A percentile compares a stretch with the other conserved stretches of the same genome.
These are phyloP conservation scores for Antechinus flavipes DNA, from an alignment of 2,113 vertebrate genomes.

Conservation along the genomic window DNA sequence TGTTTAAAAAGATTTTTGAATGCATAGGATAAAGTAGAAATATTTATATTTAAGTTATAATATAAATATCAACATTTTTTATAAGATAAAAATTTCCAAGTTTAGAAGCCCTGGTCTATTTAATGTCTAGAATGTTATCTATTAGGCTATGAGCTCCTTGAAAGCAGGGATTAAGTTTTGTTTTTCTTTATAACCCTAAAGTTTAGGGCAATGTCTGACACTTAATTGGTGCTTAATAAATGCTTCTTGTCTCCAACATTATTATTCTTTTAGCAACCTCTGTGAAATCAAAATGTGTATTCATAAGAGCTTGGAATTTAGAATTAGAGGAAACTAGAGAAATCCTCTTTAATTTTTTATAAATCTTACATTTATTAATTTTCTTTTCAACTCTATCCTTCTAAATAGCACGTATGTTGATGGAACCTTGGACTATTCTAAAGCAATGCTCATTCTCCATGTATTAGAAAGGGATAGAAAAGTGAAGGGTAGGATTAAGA, in stretches of 20 bases:
- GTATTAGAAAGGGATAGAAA: not conserved
- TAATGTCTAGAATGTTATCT: too few relatives aligned
- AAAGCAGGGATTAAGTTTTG: too few relatives aligned
- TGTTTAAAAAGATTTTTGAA: too few relatives aligned
- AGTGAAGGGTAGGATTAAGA: not conserved
- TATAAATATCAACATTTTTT: too few relatives aligned
- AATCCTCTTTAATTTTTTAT: not conserved
- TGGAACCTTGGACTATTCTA: not conserved
- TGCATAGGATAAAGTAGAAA: too few relatives aligned
- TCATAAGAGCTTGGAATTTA: not conserved
- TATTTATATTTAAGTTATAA: too few relatives aligned
- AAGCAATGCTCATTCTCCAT: not conserved
- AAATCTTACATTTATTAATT: not conserved
- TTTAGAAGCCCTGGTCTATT: too few relatives aligned
- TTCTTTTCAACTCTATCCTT: not conserved
- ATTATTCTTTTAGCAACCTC: not conserved
- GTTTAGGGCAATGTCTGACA: not conserved
- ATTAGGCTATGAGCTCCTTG: too few relatives aligned
- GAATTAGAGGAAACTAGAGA: not conserved
- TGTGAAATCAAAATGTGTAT: not conserved
- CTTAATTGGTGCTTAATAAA: not conserved
- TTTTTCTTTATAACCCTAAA: not conserved
- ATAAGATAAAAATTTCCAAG: too few relatives aligned
- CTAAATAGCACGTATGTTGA: not conserved
- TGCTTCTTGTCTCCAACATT: not conserved